Percentiles rank a stretch among this genome's conserved stretches.
Evolutionary conservation across 2,888 invertebrate species (phyloP).

Genomic region (Unio pictorum): DNA sequence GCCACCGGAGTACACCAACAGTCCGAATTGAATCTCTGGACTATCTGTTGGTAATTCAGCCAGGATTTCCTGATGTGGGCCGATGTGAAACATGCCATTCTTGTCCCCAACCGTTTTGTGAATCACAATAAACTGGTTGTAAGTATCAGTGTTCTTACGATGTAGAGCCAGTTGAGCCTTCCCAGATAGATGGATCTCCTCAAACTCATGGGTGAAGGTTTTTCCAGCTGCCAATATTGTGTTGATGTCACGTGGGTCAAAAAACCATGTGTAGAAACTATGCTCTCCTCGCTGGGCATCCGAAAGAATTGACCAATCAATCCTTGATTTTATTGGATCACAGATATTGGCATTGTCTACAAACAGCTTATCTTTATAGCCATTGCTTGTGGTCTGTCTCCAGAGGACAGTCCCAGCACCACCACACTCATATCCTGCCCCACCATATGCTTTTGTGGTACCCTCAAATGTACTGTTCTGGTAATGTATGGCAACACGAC

Average conservation of each 20-base stretch:
- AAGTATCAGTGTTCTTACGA: slow-evolving; percentile 40
- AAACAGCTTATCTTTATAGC: slow-evolving; percentile 27
- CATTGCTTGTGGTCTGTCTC: slow-evolving; percentile 14
- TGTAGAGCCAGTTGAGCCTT: slow-evolving; percentile 53
- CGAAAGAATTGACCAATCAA: slow-evolving; percentile 43
- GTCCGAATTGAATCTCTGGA: slow-evolving; percentile 53
- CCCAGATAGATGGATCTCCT: slow-evolving; percentile 41
- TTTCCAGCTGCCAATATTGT: slow-evolving; percentile 4
- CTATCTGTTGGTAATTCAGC: slow-evolving; percentile 45
- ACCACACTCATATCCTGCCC: slow-evolving; percentile 53
- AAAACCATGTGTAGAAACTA: slow-evolving; percentile 55
- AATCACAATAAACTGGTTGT: slow-evolving; percentile 42
- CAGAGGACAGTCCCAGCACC: slow-evolving; percentile 53
- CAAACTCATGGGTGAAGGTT: slow-evolving; percentile 19
- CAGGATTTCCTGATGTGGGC: slow-evolving; percentile 43
- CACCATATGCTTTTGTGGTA: slow-evolving; percentile 38
- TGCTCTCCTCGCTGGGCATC: slow-evolving; percentile 44
- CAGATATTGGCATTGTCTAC: slow-evolving; percentile 52
- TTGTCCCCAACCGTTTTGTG: slow-evolving; percentile 48
- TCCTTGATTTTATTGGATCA: slow-evolving; percentile 26
- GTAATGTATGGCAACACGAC: slow-evolving; percentile 50
- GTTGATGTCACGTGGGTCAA: slow-evolving; percentile 23
- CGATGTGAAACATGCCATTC: slow-evolving; percentile 43
- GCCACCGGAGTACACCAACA: slow-evolving; percentile 44
- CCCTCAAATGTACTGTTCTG: slow-evolving; percentile 34